Evolutionary conservation across 2,797 vertebrate genomes (phyloP), one percentile per base, ranked within the genome.

Genomic region (Pseudochirops corinnae): DNA sequence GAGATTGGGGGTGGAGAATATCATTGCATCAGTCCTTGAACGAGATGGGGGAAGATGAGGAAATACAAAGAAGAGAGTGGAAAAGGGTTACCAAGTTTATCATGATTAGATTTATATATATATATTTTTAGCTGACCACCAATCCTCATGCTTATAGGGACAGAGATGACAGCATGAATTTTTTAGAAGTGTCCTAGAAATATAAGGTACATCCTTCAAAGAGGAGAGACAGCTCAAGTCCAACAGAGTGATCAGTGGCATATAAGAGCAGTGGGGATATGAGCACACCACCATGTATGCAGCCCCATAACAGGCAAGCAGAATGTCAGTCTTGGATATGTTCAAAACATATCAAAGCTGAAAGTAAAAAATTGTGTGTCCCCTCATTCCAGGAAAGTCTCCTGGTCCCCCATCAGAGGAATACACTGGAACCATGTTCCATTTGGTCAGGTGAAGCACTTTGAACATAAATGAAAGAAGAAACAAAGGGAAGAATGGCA

Each of bases 351-450:
- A 55, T 55, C 53, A 1, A 55, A 55, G 53, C 53, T 55, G 53
- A 55, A 55, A 55, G 53, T 55, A 55, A 55, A 55, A 55, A 55
- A 55, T 11, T 55, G 53, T 50, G 5, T n/a, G 18, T 91, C 39
- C 0, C 0, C 67, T 14, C 24, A 39, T 74, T 39, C 62, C 62
- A 74, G 53, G 67, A 52, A 21, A 14, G 18, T 57, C 82, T 55
- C 0, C 10, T 3, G 55, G 90, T 60, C 56, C 53, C n/a, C 90
- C 18, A 2, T 97, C 95, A 97, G 93, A 46, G 94, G 56, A 97
- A 96, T 5, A 95, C 56, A 21, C 95, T 55, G 39, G 95, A 96
- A 50, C 95, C 87, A 0, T 96, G 96, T 31, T 97, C 95, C 90
- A 97, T 95, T 31, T 90, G 95, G 57, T 97, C 96, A n/a, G 90